Percentiles rank a stretch among this genome's conserved stretches.
These are phyloP conservation scores for Microcebus lehilahytsara DNA, from an alignment of 2,113 vertebrate genomes.

Conservation along the genomic window DNA sequence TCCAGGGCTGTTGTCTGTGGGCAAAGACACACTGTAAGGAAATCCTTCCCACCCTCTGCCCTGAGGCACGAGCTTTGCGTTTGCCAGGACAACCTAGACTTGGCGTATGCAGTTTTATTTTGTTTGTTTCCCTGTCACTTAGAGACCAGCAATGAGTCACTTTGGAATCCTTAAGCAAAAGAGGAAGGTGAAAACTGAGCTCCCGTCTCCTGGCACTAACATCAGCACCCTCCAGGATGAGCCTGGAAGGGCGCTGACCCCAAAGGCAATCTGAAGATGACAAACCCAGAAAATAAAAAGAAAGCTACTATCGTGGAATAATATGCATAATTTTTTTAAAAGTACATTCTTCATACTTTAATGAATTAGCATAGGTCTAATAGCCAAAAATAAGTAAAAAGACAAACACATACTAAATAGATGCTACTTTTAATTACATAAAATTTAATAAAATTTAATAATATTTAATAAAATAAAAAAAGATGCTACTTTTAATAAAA, in stretches of 20 bases:
- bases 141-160: not conserved
- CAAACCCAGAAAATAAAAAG: not conserved
- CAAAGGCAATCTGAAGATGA: not conserved
- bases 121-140: not conserved
- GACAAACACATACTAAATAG: not conserved
- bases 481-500: not conserved
- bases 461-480: too few relatives aligned
- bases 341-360: not conserved
- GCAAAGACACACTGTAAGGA: conserved; percentile 54
- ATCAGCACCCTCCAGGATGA: not conserved
- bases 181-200: not conserved
- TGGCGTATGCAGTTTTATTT: not conserved
- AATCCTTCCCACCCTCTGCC: not conserved
- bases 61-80: not conserved
- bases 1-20: conserved; percentile 90
- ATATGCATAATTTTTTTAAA: not conserved
- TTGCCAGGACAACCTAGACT: not conserved
- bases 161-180: not conserved
- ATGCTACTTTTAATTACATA: not conserved
- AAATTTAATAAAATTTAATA: not conserved
- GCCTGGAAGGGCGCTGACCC: accelerated
- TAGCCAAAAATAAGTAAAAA: not conserved
- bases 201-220: not conserved
- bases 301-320: not conserved
- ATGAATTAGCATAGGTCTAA: not conserved